Conservation (phyloP, 2,888 invertebrate genomes). For the Leuctra nigra region DNA sequence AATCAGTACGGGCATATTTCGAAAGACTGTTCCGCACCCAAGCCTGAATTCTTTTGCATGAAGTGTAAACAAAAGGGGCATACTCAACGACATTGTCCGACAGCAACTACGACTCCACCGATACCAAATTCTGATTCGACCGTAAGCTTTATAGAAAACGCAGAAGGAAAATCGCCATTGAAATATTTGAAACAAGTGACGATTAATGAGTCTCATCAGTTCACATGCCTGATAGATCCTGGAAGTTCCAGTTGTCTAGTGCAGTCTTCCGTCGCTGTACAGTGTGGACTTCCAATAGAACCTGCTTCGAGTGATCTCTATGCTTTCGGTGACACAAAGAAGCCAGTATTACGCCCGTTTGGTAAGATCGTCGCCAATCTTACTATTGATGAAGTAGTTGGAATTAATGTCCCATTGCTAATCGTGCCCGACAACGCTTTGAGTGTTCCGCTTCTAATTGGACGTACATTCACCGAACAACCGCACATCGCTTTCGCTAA, state of each 20-base stretch:
- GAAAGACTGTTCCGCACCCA: too few relatives aligned
- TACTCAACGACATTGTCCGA: too few relatives aligned
- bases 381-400: neutral
- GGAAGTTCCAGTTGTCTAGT: neutral
- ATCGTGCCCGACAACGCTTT: slow-evolving; percentile 24
- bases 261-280: neutral
- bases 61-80: too few relatives aligned
- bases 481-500: slow-evolving; percentile 21
- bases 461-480: slow-evolving; percentile 24
- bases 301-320: neutral
- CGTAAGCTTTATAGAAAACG: too few relatives aligned
- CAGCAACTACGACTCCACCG: too few relatives aligned
- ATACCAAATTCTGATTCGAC: too few relatives aligned
- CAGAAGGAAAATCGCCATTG: too few relatives aligned
- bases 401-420: slow-evolving; percentile 11
- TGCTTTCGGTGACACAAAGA: neutral
- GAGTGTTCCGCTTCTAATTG: slow-evolving; percentile 19
- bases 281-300: neutral
- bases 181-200: too few relatives aligned
- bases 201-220: too few relatives aligned
- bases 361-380: neutral
- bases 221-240: too few relatives aligned
- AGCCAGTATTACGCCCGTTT: neutral
- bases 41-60: too few relatives aligned
- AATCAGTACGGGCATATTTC: too few relatives aligned